Conservation (phyloP, 2,113 vertebrate species). For the Antechinus flavipes region DNA sequence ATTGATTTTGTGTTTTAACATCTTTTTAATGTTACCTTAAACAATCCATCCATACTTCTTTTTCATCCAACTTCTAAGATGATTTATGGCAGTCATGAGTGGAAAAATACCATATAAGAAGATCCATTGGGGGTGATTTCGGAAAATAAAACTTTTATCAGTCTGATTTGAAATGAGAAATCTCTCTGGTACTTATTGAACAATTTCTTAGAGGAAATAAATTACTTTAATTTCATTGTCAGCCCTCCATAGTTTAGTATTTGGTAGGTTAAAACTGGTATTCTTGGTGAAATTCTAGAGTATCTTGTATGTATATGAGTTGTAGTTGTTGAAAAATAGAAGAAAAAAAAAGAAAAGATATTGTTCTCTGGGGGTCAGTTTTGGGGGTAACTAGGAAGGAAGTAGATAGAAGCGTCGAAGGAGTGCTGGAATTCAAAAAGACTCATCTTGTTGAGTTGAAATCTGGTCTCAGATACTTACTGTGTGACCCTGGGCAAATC, state of each 20-base stretch:
- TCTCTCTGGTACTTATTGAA: background rate
- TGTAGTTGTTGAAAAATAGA: background rate
- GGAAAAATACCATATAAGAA: background rate
- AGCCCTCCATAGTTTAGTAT: background rate
- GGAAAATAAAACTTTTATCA: background rate
- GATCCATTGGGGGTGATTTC: background rate
- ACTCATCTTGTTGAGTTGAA: background rate
- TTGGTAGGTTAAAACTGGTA: background rate
- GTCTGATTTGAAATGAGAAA: background rate
- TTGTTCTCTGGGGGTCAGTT: background rate
- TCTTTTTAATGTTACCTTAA: background rate
- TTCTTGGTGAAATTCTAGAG: conserved; percentile 24
- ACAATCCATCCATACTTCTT: background rate
- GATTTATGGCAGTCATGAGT: background rate
- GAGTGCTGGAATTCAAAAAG: background rate
- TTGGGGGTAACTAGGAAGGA: background rate
- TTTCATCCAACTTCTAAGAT: background rate
- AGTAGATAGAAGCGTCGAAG: background rate
- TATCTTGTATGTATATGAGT: background rate
- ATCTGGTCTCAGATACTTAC: background rate
- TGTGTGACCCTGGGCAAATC: background rate
- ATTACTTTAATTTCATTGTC: background rate
- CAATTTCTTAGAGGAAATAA: background rate
- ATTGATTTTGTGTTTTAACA: background rate
- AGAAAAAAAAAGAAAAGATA: background rate